Percentiles rank a stretch among this genome's conserved stretches.
phyloP scores from a whole-genome alignment of 2,888 invertebrate genomes.

The Caenorhabditis imperialis region DNA sequence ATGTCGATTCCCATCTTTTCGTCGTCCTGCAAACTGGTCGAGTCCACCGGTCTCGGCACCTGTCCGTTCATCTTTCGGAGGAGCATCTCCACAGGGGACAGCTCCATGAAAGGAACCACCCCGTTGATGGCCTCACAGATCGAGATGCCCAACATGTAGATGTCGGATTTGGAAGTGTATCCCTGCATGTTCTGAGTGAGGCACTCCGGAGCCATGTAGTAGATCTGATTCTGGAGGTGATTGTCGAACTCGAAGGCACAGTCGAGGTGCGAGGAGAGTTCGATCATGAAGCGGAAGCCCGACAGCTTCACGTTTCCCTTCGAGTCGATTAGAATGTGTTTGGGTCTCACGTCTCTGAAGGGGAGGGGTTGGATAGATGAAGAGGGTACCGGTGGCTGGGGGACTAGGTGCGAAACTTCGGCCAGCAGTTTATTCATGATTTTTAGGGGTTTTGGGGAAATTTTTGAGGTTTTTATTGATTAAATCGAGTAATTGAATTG shows the following conservation, averaged over 20 bases:
- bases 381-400: too few species aligned
- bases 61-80: constrained; percentile 81
- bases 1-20: constrained; percentile 31
- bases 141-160: constrained; percentile 91
- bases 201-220: constrained; percentile 93
- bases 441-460: too few species aligned
- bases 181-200: constrained; percentile 90
- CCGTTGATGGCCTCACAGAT: constrained; percentile 92
- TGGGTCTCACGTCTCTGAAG: constrained; percentile 58
- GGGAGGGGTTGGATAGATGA: too few species aligned
- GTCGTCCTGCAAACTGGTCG: constrained; percentile 36
- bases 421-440: too few species aligned
- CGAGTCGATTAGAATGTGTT: constrained; percentile 59
- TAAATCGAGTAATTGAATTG: too few species aligned
- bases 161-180: constrained; percentile 90
- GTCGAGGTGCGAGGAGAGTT: constrained; percentile 35
- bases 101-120: constrained; percentile 85
- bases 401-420: too few species aligned
- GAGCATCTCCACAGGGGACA: constrained; percentile 90
- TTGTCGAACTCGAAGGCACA: constrained; percentile 84
- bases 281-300: constrained; percentile 60
- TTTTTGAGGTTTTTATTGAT: too few species aligned
- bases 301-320: constrained; percentile 52
- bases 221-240: constrained; percentile 84
- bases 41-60: constrained; percentile 46